Evolutionary conservation across 2,113 vertebrate species (phyloP).

Genomic region (Ovibos moschatus): DNA sequence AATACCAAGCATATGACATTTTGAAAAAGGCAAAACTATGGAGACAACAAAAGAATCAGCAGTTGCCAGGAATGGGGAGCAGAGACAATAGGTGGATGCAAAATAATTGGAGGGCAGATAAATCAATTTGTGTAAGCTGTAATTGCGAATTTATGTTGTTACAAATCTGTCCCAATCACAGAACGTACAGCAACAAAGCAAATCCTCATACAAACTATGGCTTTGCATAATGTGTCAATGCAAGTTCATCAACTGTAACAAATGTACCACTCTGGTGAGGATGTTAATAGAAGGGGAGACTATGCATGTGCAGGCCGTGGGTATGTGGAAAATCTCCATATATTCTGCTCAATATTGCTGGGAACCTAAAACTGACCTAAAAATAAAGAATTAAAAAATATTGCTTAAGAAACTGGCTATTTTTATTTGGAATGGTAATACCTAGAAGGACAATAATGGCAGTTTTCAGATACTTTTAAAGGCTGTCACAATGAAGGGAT

Average conservation of each 20-base stretch:
- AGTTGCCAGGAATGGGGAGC: neutral
- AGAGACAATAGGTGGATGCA: neutral
- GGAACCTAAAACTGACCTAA: neutral
- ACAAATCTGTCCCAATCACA: neutral
- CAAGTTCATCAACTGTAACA: neutral
- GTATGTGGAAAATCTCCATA: neutral
- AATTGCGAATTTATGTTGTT: neutral
- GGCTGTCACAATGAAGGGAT: neutral
- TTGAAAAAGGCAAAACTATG: neutral
- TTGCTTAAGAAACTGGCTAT: neutral
- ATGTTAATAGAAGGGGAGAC: neutral
- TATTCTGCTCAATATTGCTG: neutral
- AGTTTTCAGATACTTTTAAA: neutral
- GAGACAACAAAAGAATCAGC: neutral
- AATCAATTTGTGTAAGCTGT: neutral
- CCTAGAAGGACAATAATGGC: neutral
- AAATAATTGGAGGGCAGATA: neutral
- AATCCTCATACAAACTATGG: neutral
- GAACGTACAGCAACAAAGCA: neutral
- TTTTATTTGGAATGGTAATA: neutral
- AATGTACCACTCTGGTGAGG: neutral
- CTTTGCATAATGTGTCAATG: neutral
- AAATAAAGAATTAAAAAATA: neutral
- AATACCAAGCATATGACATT: neutral
- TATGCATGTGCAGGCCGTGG: too few relatives aligned